Conservation (phyloP, 2,113 vertebrate species). For the Sturnira hondurensis region DNA sequence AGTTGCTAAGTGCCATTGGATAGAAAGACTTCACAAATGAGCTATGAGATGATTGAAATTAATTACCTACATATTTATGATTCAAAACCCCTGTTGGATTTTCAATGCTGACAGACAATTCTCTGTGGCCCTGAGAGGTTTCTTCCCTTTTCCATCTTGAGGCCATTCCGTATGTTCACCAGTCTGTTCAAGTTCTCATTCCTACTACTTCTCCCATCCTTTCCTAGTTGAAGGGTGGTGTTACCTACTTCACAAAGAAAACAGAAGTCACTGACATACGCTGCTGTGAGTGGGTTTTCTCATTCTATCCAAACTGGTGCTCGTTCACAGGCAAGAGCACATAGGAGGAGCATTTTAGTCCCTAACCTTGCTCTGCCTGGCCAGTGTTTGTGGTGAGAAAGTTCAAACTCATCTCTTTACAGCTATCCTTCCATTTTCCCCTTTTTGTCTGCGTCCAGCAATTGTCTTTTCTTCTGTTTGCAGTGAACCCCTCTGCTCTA, state of each 20-base stretch:
- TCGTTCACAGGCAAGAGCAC: background rate
- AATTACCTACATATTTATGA: background rate
- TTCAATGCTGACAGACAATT: background rate
- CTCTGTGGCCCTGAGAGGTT: background rate
- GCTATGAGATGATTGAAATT: background rate
- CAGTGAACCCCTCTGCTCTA: background rate
- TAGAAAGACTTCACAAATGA: background rate
- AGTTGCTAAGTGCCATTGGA: background rate
- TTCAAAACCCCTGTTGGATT: background rate
- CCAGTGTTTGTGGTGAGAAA: background rate
- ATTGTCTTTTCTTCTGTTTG: background rate
- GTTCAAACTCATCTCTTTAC: background rate
- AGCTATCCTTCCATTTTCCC: background rate
- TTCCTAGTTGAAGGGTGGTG: background rate
- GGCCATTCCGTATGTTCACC: background rate
- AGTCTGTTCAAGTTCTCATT: background rate
- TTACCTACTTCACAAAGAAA: background rate
- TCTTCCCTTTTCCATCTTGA: background rate
- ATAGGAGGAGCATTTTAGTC: background rate
- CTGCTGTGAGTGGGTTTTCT: background rate
- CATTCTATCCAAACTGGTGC: background rate
- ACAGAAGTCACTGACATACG: background rate
- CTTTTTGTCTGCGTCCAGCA: background rate
- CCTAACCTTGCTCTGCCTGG: background rate
- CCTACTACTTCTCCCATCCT: background rate